phyloP scores from a whole-genome alignment of 1,140 invertebrate species.

The Neoseiulus cucumeris region DNA sequence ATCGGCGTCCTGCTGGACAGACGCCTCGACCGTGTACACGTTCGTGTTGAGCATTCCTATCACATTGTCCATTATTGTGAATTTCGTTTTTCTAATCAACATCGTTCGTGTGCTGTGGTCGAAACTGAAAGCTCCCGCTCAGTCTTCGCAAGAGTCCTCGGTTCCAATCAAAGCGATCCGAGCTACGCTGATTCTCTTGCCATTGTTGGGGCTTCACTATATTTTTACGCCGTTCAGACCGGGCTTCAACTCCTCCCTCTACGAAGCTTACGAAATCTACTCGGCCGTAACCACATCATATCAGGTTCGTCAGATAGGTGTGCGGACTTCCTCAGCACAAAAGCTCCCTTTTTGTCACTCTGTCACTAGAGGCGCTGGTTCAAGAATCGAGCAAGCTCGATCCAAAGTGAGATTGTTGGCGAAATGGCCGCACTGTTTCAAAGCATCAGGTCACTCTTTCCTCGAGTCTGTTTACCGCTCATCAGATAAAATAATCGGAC shows the following conservation, averaged over 20 bases:
- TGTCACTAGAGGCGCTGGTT: too few species aligned
- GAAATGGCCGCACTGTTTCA: too few species aligned
- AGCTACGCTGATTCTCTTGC: conserved; percentile 64
- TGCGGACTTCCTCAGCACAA: too few species aligned
- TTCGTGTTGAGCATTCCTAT: conserved; percentile 1
- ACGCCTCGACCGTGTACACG: conserved; percentile 7
- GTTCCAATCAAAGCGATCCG: conserved; percentile 34
- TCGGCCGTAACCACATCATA: conserved; percentile 65
- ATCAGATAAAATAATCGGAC: too few species aligned
- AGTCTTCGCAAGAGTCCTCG: conserved; percentile 26
- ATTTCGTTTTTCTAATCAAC: conserved; percentile 73
- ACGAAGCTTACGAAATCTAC: conserved; percentile 55
- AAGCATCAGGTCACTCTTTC: too few species aligned
- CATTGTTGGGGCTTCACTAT: conserved; percentile 44
- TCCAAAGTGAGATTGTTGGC: too few species aligned
- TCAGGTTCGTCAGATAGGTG: conserved; percentile 40
- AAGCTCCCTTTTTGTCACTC: too few species aligned
- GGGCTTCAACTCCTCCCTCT: conserved; percentile 34
- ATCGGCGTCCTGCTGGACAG: conserved; percentile 41
- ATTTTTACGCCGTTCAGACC: conserved; percentile 72
- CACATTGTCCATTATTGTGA: conserved; percentile 32
- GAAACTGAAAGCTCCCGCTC: conserved; percentile 46
- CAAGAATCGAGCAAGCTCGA: too few species aligned
- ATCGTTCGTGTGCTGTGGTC: conserved; percentile 75
- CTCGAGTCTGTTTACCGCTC: too few species aligned